Evolutionary conservation across 2,113 vertebrate genomes (phyloP), one percentile per base, ranked within the genome.

Genomic region (Aphelocoma coerulescens): DNA sequence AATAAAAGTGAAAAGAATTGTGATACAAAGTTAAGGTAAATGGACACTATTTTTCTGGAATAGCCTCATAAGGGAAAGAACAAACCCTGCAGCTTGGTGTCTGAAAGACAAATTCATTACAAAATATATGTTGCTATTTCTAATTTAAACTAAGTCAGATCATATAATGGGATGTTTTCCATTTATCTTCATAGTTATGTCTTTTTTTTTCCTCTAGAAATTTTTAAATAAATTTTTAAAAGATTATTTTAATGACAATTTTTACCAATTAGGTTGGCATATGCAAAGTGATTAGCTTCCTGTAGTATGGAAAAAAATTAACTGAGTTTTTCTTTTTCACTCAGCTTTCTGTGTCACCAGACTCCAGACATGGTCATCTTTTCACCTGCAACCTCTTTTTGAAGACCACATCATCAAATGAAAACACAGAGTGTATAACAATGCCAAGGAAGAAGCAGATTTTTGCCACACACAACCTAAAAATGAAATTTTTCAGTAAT

Each of bases 351-450:
- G 97, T 95, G 55, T 89, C 89, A 2, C 71, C 94, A 0, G 77
- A 86, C 51, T 46, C 94, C 66, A 77, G 94, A 28, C 92, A 84
- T 5, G 92, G 96, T 28, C 82, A 85, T 13, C 95, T 96, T 69
- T 95, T 96, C 10, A 88, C 91, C 4, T 94, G 67, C 74, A 97
- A 98, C 62, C 72, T 97, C 51, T 97, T 97, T 59, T 72, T 97
- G 91, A 98, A 97, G 83, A 95, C 69, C 16, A 46, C 83, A 0
- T 63, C 96, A 0, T 37, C 84, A 17, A 32, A 51, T 37, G 89
- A 93, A 44, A 66, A 69, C 12, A 22, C 62, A 35, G 95, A 77
- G 14, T 82, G 65, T 61, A 33, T 95, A 83, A 91, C 96, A 16
- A 6, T 75, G 27, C 97, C 97, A 26, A 91, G 78, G 85, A 97